Percentiles rank a stretch among this genome's conserved stretches.
Evolutionary conservation across 1,140 invertebrate species (phyloP).

Genomic region (fruit fly (Drosophila melanogaster)): Release_6_plus_ISO1_MT NT_033779.5:15906501-15907000

Average conservation of each 20-base stretch:
- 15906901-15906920: constrained; percentile 93
- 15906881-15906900: constrained; percentile 90
- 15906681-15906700: constrained; percentile 95
- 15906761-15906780: constrained; percentile 89
- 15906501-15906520: not conserved
- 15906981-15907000: constrained; percentile 87
- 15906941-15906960: constrained; percentile 88
- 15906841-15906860: constrained; percentile 61
- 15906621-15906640: constrained; percentile 73
- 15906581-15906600: constrained; percentile 85
- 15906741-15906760: constrained; percentile 89
- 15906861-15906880: constrained; percentile 91
- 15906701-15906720: constrained; percentile 91
- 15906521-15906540: not conserved
- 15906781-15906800: constrained; percentile 89
- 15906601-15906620: constrained; percentile 74
- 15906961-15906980: constrained; percentile 86
- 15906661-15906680: constrained; percentile 86
- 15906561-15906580: constrained; percentile 85
- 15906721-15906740: constrained; percentile 90
- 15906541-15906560: constrained; percentile 85
- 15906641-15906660: constrained; percentile 68
- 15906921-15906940: constrained; percentile 92
- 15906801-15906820: constrained; percentile 86
- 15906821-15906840: not conserved